Conservation (phyloP, 1,140 invertebrate species). For the Acromyrmex charruanus region DNA sequence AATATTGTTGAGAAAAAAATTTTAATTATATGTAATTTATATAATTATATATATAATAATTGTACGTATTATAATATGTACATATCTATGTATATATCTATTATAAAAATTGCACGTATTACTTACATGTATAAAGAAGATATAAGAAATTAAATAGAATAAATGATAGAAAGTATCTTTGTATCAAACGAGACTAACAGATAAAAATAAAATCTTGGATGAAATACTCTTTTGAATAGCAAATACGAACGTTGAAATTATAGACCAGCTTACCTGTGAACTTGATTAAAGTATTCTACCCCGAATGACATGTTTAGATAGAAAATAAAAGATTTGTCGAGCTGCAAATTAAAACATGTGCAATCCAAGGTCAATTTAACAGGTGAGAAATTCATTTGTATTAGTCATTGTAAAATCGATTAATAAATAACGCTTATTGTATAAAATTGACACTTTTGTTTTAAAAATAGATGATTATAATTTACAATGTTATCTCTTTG, state of each 20-base stretch:
- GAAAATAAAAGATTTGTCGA: conserved; percentile 25
- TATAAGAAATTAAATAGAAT: neutral
- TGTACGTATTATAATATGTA: too few relatives aligned
- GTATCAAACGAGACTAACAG: neutral
- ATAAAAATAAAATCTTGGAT: conserved; percentile 35
- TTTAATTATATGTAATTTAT: neutral
- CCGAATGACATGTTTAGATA: conserved; percentile 17
- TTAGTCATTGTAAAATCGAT: neutral
- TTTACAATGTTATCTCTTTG: neutral
- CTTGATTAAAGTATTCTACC: conserved; percentile 38
- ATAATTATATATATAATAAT: too few relatives aligned
- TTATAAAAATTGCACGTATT: neutral
- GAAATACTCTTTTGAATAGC: conserved; percentile 23
- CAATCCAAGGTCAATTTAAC: neutral
- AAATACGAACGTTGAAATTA: conserved; percentile 37
- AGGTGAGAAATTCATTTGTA: conserved; percentile 4
- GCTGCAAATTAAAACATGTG: neutral
- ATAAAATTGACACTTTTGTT: neutral
- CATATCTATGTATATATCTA: too few relatives aligned
- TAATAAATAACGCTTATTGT: conserved; percentile 1
- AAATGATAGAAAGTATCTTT: neutral
- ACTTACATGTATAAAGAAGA: neutral
- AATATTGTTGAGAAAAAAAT: neutral
- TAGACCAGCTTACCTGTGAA: neutral
- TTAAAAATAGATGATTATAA: neutral